A percentile compares a stretch with the other conserved stretches of the same genome.
phyloP scores from a whole-genome alignment of 2,113 vertebrate species.

The Vulpes vulpes region DNA sequence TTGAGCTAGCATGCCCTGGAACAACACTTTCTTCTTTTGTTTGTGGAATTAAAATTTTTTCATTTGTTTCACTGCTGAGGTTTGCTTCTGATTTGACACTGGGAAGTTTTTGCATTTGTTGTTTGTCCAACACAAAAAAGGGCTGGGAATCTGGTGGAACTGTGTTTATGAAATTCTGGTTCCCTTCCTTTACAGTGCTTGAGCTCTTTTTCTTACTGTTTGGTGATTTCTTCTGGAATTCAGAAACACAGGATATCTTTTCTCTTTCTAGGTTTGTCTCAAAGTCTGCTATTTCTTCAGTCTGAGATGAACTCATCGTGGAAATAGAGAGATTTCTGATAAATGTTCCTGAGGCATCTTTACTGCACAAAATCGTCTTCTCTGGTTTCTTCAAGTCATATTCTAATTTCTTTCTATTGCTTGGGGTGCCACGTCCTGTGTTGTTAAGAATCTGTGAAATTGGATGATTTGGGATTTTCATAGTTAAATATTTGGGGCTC shows the following conservation, averaged over 20 bases:
- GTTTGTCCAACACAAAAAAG: neutral
- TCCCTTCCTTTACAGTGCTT: neutral
- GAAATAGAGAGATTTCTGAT: slow-evolving; percentile 53
- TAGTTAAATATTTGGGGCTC: slow-evolving; percentile 5
- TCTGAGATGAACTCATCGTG: neutral
- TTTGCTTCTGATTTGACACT: neutral
- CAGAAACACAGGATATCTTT: neutral
- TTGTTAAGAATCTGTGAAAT: neutral
- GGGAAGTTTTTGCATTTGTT: neutral
- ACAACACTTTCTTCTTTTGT: neutral
- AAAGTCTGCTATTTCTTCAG: neutral
- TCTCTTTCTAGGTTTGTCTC: neutral
- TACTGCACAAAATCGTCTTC: neutral
- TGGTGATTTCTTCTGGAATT: slow-evolving; percentile 26
- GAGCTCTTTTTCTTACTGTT: neutral
- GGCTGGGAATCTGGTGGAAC: neutral
- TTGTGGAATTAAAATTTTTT: neutral
- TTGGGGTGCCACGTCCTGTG: neutral
- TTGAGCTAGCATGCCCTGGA: neutral
- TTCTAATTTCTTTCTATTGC: slow-evolving; percentile 40
- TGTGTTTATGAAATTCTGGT: neutral
- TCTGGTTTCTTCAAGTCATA: neutral
- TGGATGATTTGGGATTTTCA: neutral
- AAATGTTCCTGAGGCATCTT: neutral
- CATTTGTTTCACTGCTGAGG: neutral